Conservation (phyloP, 2,888 invertebrate genomes). For the Drosophila pegasa region DNA sequence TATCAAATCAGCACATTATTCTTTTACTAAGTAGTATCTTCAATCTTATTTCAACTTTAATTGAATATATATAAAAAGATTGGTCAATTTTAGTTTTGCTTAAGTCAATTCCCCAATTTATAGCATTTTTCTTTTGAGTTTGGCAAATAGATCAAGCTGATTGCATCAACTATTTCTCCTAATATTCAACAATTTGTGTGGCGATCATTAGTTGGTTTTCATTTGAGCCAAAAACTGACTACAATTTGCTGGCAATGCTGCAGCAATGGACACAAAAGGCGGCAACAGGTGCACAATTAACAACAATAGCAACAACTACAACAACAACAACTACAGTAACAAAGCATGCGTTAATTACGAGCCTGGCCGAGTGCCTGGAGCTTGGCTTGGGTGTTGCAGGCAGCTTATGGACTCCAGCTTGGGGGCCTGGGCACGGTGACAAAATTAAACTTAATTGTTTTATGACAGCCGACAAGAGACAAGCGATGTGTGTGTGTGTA, state of each 20-base stretch:
- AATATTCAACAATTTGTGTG: neutral
- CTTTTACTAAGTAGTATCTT: too few species aligned
- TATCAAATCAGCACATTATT: too few species aligned
- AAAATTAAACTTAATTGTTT: slow-evolving; percentile 82
- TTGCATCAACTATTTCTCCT: slow-evolving; percentile 5
- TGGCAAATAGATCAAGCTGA: neutral
- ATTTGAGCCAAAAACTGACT: slow-evolving; percentile 31
- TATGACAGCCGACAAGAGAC: slow-evolving; percentile 67
- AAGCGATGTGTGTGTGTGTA: slow-evolving; percentile 20
- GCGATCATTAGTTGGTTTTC: slow-evolving; percentile 24
- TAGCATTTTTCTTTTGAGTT: neutral
- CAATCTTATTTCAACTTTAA: too few species aligned
- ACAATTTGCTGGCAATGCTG: slow-evolving; percentile 42
- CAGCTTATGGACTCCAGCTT: slow-evolving; percentile 19
- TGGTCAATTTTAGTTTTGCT: neutral
- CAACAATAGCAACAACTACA: slow-evolving; percentile 21
- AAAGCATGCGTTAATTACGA: slow-evolving; percentile 75
- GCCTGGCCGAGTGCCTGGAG: slow-evolving; percentile 5
- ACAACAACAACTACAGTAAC: slow-evolving; percentile 41
- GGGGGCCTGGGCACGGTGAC: slow-evolving; percentile 66
- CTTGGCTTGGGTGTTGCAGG: slow-evolving; percentile 17
- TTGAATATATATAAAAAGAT: neutral
- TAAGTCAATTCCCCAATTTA: neutral
- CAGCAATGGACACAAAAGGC: slow-evolving; percentile 59
- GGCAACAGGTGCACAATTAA: slow-evolving; percentile 80